phyloP scores from a whole-genome alignment of 2,888 invertebrate species.

The Cosmorhoe ocellata region DNA sequence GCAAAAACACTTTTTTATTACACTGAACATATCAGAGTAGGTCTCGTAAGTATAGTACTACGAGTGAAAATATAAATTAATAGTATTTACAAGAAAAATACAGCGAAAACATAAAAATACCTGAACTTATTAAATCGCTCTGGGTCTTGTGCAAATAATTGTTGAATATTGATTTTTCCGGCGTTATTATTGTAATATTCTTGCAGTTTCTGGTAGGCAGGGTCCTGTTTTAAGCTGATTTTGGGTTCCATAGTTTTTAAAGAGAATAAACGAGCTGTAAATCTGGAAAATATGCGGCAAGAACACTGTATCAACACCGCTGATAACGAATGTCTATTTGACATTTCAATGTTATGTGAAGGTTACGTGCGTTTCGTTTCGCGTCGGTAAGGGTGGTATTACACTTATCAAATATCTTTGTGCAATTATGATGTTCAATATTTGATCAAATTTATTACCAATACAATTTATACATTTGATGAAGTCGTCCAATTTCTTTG shows the following conservation, averaged over 20 bases:
- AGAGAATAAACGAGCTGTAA: conserved; percentile 42
- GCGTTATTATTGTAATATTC: conserved; percentile 88
- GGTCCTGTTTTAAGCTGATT: conserved; percentile 78
- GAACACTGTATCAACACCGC: conserved; percentile 46
- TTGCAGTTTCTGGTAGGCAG: conserved; percentile 89
- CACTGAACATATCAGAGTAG: not conserved
- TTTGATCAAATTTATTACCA: no score
- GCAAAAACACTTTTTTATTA: not conserved
- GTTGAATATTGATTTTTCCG: conserved; percentile 89
- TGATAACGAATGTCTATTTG: conserved; percentile 73
- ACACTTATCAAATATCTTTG: no score
- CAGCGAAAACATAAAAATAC: conserved; percentile 71
- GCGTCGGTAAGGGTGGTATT: no score
- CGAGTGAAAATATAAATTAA: conserved; percentile 19
- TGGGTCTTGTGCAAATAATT: conserved; percentile 91
- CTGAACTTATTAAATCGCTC: conserved; percentile 94
- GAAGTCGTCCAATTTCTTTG: no score
- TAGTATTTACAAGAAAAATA: conserved; percentile 13
- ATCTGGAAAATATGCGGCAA: conserved; percentile 41
- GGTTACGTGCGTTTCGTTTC: conserved; percentile 49
- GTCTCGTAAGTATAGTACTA: not conserved
- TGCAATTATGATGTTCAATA: no score
- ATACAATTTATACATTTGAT: no score
- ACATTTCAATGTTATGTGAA: conserved; percentile 78
- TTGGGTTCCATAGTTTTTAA: conserved; percentile 69